Percentiles rank a stretch among this genome's conserved stretches.
Evolutionary conservation across 2,888 invertebrate genomes (phyloP).

Genomic region (Dorcus hopei): DNA sequence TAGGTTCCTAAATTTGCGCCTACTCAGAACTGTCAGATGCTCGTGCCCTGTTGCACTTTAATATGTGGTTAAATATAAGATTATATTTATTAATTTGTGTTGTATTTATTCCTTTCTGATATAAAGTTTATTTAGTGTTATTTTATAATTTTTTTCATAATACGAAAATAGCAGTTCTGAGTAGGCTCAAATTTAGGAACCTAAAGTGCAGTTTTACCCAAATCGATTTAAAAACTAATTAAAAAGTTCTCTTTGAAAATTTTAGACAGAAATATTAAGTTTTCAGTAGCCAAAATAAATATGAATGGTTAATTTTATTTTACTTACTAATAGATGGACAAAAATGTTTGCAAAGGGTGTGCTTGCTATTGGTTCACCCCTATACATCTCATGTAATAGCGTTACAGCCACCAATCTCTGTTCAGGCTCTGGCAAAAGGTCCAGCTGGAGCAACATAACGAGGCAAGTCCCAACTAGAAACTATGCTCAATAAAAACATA

Average conservation of each 20-base stretch:
- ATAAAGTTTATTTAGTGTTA: no score
- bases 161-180: no score
- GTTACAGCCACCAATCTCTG: constrained; percentile 69
- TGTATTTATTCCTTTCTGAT: no score
- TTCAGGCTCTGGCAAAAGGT: constrained; percentile 63
- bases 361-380: constrained; percentile 61
- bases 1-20: no score
- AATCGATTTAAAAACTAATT: background rate
- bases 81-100: no score
- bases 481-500: constrained; percentile 22
- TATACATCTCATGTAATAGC: constrained; percentile 68
- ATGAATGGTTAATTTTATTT: background rate
- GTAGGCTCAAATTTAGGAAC: no score
- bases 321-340: constrained; percentile 62
- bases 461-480: constrained; percentile 59
- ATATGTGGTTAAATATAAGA: no score
- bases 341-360: constrained; percentile 73
- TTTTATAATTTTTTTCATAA: no score
- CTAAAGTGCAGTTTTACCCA: no score
- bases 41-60: no score
- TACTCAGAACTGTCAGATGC: no score
- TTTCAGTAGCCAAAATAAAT: background rate
- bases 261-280: constrained; percentile 1
- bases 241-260: background rate
- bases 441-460: constrained; percentile 63